Conservation (phyloP, 2,888 invertebrate species). For the Toxonevra muliebris region DNA sequence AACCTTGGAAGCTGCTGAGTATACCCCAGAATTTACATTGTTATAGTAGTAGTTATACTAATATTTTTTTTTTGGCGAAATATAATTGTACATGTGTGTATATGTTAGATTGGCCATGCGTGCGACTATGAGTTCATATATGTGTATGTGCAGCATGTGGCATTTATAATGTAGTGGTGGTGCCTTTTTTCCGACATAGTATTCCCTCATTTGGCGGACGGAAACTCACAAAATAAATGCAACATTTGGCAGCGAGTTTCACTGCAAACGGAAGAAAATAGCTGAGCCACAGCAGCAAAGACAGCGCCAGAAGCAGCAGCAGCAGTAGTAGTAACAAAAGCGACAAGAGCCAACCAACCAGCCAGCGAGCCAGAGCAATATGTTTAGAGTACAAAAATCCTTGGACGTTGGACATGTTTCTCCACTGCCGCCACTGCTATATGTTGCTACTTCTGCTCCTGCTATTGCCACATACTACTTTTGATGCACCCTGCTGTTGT, state of each 20-base stretch:
- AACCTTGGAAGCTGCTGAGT: too few relatives aligned
- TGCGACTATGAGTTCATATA: neutral
- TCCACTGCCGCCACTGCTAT: too few relatives aligned
- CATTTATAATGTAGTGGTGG: neutral
- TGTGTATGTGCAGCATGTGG: slow-evolving; percentile 1
- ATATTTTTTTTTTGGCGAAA: neutral
- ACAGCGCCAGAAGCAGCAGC: slow-evolving; percentile 8
- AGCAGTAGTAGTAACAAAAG: slow-evolving; percentile 45
- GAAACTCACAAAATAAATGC: slow-evolving; percentile 58
- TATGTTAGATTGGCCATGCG: neutral
- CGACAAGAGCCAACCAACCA: too few relatives aligned
- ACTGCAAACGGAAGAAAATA: slow-evolving; percentile 52
- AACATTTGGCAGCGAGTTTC: slow-evolving; percentile 57
- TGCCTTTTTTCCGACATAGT: slow-evolving; percentile 16
- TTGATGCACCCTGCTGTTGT: slow-evolving; percentile 31
- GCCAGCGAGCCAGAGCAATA: too few relatives aligned
- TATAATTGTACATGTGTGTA: neutral
- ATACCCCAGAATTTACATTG: too few relatives aligned
- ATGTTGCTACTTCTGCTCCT: slow-evolving; percentile 27
- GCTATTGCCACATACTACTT: neutral
- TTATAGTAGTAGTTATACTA: too few relatives aligned
- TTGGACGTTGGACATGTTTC: slow-evolving; percentile 12
- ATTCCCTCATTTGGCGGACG: slow-evolving; percentile 32
- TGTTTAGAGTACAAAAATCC: slow-evolving; percentile 21
- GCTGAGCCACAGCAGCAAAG: slow-evolving; percentile 26